A percentile compares a stretch with the other conserved stretches of the same genome.
phyloP scores from a whole-genome alignment of 2,113 vertebrate genomes.

The Myocastor coypus region DNA sequence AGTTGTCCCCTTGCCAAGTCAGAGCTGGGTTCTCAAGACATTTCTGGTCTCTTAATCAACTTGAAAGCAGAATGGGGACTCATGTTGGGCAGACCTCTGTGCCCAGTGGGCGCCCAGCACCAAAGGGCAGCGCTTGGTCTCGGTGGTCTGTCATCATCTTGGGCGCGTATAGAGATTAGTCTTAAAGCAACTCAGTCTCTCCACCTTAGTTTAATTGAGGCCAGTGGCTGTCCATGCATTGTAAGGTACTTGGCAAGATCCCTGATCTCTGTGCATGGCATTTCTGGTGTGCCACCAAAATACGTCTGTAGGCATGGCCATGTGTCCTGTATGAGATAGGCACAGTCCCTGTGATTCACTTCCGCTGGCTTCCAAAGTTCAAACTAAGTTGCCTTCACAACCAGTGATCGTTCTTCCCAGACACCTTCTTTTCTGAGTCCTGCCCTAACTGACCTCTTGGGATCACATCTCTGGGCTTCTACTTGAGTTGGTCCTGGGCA shows the following conservation, averaged over 20 bases:
- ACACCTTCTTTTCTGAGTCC: not conserved
- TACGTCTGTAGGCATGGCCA: not conserved
- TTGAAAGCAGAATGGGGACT: not conserved
- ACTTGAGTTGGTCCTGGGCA: not conserved
- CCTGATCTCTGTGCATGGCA: not conserved
- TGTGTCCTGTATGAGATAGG: not conserved
- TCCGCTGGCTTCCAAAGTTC: not conserved
- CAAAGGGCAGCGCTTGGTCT: not conserved
- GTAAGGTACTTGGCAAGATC: not conserved
- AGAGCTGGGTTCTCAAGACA: not conserved
- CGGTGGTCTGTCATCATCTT: not conserved
- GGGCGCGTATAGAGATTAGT: not conserved
- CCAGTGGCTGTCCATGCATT: rapidly evolving
- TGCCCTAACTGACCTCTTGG: not conserved
- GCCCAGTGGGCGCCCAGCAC: not conserved
- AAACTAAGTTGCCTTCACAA: not conserved
- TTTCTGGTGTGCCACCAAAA: not conserved
- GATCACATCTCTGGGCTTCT: not conserved
- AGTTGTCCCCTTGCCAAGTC: not conserved
- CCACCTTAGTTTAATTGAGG: not conserved
- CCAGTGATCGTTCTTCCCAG: not conserved
- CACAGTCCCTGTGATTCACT: not conserved
- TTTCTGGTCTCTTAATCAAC: not conserved
- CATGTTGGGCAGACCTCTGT: not conserved
- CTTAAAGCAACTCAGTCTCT: not conserved